These are phyloP conservation scores for Caenorhabditis sulstoni DNA, from an alignment of 2,888 invertebrate species.

Conservation along the genomic window DNA sequence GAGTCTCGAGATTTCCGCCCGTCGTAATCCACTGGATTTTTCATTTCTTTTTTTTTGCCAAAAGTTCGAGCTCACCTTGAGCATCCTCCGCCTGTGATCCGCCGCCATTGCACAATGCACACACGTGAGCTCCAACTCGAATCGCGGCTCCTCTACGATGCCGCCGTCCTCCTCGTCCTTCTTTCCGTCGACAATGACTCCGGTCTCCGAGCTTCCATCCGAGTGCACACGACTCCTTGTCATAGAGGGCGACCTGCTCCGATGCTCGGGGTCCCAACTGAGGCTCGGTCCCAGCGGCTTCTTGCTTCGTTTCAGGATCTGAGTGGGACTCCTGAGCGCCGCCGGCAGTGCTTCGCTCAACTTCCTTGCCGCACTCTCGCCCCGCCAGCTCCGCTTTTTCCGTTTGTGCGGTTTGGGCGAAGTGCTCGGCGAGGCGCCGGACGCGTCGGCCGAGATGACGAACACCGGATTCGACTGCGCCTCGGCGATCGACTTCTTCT, in stretches of 20 bases:
- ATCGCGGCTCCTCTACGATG: constrained; percentile 66
- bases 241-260: constrained; percentile 60
- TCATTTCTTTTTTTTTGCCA: not conserved
- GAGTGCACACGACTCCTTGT: constrained; percentile 65
- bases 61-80: constrained; percentile 47
- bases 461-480: constrained; percentile 57
- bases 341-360: constrained; percentile 68
- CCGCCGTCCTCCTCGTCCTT: constrained; percentile 52
- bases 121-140: constrained; percentile 66
- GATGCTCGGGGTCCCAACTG: constrained; percentile 78
- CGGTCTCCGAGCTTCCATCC: constrained; percentile 62
- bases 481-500: constrained; percentile 60
- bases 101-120: constrained; percentile 69
- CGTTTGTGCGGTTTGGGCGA: constrained; percentile 52
- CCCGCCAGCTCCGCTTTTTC: constrained; percentile 61
- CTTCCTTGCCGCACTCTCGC: constrained; percentile 64
- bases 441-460: constrained; percentile 44
- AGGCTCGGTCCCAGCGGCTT: constrained; percentile 76
- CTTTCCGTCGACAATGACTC: constrained; percentile 43
- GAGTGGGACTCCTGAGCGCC: constrained; percentile 68
- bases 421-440: constrained; percentile 41
- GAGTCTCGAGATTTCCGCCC: constrained; percentile 4
- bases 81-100: constrained; percentile 61
- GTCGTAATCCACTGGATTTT: constrained; percentile 30
- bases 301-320: constrained; percentile 66